A percentile compares a stretch with the other conserved stretches of the same genome.
These are phyloP conservation scores for Sebastes miniatus DNA, from an alignment of 2,797 vertebrate species.

Conservation along the genomic window DNA sequence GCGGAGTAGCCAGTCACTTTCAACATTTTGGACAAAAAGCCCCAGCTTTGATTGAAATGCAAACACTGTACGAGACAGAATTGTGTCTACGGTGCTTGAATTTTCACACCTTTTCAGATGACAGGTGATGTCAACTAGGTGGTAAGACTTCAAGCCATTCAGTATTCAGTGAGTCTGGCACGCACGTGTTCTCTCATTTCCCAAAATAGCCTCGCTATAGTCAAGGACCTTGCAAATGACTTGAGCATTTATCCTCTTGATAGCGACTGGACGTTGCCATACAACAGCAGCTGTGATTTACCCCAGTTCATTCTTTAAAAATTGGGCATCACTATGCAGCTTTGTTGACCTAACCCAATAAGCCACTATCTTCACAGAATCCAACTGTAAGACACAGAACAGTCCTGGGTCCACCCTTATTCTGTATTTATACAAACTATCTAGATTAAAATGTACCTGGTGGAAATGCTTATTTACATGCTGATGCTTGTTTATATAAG, in stretches of 20 bases:
- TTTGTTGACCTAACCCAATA: not conserved
- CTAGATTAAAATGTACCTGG: not conserved
- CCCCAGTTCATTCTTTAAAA: not conserved
- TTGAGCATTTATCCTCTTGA: not conserved
- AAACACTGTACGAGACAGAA: not conserved
- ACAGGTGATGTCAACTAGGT: not conserved
- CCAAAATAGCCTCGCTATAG: conserved; percentile 17
- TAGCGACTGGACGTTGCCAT: not conserved
- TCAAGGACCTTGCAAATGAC: not conserved
- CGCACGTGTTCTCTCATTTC: not conserved
- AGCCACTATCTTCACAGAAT: not conserved
- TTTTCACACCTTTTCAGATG: conserved; percentile 10
- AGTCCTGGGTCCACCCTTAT: not conserved
- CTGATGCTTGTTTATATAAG: not conserved
- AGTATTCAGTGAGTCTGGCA: not conserved
- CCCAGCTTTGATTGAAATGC: conserved; percentile 2
- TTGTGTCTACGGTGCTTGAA: not conserved
- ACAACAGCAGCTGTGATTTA: not conserved
- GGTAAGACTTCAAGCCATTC: conserved; percentile 1
- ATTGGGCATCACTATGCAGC: not conserved
- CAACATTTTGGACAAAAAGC: not conserved
- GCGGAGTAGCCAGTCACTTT: not conserved
- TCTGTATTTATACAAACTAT: not conserved
- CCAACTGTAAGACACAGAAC: not conserved
- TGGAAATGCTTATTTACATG: not conserved